These are phyloP conservation scores for Marisa cornuarietis DNA, from an alignment of 1,140 invertebrate genomes.

Conservation along the genomic window DNA sequence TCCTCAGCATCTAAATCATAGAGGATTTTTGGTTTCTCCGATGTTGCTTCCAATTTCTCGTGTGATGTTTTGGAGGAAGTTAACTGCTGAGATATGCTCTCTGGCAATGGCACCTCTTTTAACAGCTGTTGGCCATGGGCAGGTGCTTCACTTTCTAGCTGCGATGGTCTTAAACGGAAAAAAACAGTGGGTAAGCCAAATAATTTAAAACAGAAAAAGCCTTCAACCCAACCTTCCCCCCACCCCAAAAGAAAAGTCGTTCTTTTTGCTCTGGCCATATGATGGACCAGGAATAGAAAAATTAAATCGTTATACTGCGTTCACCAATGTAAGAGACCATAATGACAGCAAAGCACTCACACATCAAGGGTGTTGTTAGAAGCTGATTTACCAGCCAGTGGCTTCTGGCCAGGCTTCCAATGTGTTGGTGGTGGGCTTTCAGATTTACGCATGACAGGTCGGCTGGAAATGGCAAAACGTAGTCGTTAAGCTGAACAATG, in stretches of 20 bases:
- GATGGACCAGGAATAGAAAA: background rate
- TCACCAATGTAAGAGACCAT: no score
- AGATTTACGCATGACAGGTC: slow-evolving; percentile 43
- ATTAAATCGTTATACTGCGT: background rate
- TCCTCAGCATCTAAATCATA: slow-evolving; percentile 41
- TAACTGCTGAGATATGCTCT: background rate
- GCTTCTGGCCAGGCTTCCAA: slow-evolving; percentile 57
- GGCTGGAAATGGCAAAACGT: slow-evolving; percentile 14
- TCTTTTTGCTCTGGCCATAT: background rate
- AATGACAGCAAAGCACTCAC: background rate
- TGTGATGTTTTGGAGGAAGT: background rate
- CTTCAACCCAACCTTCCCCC: background rate
- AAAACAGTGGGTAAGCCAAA: background rate
- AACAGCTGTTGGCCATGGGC: background rate
- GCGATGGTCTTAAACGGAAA: background rate
- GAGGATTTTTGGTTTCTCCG: slow-evolving; percentile 34
- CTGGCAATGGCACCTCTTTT: background rate
- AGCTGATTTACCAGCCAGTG: slow-evolving; percentile 30
- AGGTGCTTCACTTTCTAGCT: background rate
- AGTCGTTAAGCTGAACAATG: background rate
- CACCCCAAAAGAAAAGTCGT: no score
- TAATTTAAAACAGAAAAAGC: background rate
- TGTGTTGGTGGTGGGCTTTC: slow-evolving; percentile 61
- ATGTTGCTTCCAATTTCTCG: background rate
- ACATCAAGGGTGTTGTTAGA: background rate